A percentile compares a stretch with the other conserved stretches of the same genome.
These are phyloP conservation scores for Oreohelix idahoensis DNA, from an alignment of 1,140 invertebrate genomes.

Conservation along the genomic window DNA sequence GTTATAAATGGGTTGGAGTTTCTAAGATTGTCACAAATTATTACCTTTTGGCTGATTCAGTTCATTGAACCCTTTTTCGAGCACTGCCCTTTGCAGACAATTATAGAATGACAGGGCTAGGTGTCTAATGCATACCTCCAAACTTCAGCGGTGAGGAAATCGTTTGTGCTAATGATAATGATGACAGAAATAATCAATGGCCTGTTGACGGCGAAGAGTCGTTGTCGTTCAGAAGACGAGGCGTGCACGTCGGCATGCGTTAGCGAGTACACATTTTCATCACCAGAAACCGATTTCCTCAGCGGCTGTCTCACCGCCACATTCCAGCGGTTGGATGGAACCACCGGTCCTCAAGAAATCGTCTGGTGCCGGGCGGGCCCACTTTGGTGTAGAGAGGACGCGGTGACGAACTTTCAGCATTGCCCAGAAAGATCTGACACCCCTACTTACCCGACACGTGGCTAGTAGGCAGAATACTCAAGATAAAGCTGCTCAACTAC, in stretches of 20 bases:
- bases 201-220: background rate
- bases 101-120: background rate
- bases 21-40: background rate
- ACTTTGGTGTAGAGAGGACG: background rate
- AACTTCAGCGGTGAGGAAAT: background rate
- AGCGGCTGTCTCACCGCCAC: background rate
- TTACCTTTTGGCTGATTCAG: background rate
- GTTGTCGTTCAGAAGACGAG: background rate
- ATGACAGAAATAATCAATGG: slow-evolving; percentile 5
- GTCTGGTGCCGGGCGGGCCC: slow-evolving; percentile 4
- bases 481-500: slow-evolving; percentile 2
- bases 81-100: background rate
- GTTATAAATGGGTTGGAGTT: no score
- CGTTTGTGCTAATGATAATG: background rate
- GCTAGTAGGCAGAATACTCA: background rate
- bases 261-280: background rate
- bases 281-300: background rate
- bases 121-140: background rate
- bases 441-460: slow-evolving; percentile 1
- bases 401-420: background rate
- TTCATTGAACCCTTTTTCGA: background rate
- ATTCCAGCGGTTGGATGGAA: slow-evolving; percentile 9
- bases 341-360: background rate
- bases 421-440: background rate
- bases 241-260: background rate